Conservation (phyloP, 2,888 invertebrate genomes). For the Odontocolon sp. region DNA sequence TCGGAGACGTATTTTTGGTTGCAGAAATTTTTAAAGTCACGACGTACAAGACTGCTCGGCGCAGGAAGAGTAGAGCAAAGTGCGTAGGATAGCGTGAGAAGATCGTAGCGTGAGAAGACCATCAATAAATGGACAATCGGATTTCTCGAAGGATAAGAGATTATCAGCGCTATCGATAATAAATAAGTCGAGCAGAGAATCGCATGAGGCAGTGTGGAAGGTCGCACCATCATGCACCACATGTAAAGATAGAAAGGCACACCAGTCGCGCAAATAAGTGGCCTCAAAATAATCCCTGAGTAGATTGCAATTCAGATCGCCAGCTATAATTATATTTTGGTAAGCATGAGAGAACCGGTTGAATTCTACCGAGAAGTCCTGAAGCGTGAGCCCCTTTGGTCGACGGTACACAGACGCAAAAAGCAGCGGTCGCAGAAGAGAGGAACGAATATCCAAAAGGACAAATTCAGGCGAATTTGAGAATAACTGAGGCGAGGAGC, state of each 20-base stretch:
- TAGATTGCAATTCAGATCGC: slow-evolving; percentile 8
- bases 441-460: no score
- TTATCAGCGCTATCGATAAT: background rate
- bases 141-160: background rate
- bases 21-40: background rate
- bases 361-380: no score
- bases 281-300: background rate
- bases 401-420: no score
- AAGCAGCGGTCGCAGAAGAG: no score
- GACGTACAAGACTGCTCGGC: background rate
- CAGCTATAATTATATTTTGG: no score
- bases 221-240: background rate
- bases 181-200: slow-evolving; percentile 1
- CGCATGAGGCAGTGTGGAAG: background rate
- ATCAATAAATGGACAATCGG: background rate
- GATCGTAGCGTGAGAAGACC: slow-evolving; percentile 12
- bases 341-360: no score
- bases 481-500: no score
- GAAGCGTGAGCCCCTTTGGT: no score
- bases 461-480: no score
- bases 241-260: background rate
- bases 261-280: background rate
- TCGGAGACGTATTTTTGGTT: background rate
- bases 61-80: background rate
- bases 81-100: background rate